Evolutionary conservation across 2,888 invertebrate species (phyloP), one percentile per base, ranked within the genome.

Genomic region (Pseudeuparius sepicola): DNA sequence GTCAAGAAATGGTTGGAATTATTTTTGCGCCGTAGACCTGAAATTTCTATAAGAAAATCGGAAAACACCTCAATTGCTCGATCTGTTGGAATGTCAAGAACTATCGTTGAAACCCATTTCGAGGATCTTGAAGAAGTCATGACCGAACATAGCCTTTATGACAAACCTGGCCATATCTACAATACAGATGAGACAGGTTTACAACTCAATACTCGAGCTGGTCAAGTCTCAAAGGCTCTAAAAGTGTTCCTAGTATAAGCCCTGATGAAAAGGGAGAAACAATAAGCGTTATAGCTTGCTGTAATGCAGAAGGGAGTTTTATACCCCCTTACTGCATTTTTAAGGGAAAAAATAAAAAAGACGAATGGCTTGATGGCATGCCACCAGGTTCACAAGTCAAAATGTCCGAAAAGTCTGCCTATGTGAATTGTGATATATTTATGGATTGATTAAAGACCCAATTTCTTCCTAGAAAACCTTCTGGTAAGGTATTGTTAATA

Each of bases 251-350:
- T 7, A 24, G 14, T 23, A 24, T 36, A 23, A 36, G 31, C 13
- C 17, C 24, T 12, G 17, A 26, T 23, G 34, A 23, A 29, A 38
- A 30, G 20, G 38, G 33, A 10, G 34, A 38, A 34, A 35, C 38
- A 15, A 35, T 38, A 13, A 38, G 24, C 24, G 24, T 38, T n/a
- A 24, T 38, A 34, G 38, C 34, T 13, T 34, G 34, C 24, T 38
- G 34, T 29, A 38, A 34, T 14, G 34, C 29, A 27, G 37, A 37
- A 28, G 37, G 37, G 7, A 16, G 14, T 25, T 27, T 26, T 14
- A 5, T 33, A 32, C 36, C 31, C n/a, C 31, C 31, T 31, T 36
- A 36, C 36, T 31, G 25, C 28, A 34, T 34, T 25, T 26, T 37
- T 10, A 37, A 37, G 15, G 25, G 33, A 6, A 35, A 29, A 35